Percentiles rank a stretch among this genome's conserved stretches.
Conservation (phyloP, 2,113 vertebrate species). For the Zosterops lateralis region DNA sequence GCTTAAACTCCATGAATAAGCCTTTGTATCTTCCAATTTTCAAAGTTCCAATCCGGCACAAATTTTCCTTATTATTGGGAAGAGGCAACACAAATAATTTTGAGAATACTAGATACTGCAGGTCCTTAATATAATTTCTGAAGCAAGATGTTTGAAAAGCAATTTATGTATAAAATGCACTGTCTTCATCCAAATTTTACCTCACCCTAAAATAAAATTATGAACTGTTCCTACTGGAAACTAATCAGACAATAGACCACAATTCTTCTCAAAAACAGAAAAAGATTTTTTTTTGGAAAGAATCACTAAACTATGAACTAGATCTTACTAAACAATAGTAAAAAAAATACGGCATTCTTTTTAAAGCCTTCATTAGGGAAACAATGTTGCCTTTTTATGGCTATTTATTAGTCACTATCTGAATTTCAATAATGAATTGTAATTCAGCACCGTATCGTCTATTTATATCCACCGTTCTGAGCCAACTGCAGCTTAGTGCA, state of each 20-base stretch:
- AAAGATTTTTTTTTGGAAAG: neutral
- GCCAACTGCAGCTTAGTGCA: constrained; percentile 31
- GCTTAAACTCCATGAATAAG: neutral
- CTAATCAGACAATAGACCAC: neutral
- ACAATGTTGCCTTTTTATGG: neutral
- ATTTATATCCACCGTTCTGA: neutral
- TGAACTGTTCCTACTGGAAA: neutral
- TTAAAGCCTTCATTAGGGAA: neutral
- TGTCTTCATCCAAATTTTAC: neutral
- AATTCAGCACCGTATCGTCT: constrained; percentile 52
- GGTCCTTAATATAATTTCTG: neutral
- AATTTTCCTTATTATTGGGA: neutral
- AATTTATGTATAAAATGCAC: neutral
- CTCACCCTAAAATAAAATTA: neutral
- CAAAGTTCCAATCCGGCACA: neutral
- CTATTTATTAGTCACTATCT: constrained; percentile 5
- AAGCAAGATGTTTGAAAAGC: neutral
- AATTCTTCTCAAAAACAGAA: neutral
- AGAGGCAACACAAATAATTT: neutral
- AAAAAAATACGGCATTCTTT: neutral
- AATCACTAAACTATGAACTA: neutral
- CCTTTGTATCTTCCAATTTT: neutral
- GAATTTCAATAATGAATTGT: constrained; percentile 42
- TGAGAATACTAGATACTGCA: neutral
- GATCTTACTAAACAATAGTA: neutral